Base-by-base conservation (phyloP, 2,888 invertebrate species). In the Xestoiulus laeticollis region DNA sequence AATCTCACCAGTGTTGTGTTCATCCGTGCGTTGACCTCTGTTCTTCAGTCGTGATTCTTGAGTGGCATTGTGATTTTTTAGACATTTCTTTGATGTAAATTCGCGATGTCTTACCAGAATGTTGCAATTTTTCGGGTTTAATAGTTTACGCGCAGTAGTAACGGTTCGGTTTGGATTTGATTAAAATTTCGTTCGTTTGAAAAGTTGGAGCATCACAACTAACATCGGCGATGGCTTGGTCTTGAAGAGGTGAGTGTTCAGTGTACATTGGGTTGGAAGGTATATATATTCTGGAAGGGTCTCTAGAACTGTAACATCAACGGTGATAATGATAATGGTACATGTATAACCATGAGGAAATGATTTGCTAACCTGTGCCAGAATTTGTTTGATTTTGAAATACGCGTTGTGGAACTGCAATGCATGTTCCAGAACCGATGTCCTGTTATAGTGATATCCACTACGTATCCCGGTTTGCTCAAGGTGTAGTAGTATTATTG, bases 1-100 rank as follows among this genome's bases (percentile, higher is more conserved):
- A 30, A 32, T 78, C 78, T 78, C 78, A 78, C 78, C 30, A 32
- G 85, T 85, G 85, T 85, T 85, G 85, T 85, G 44, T 85, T 85
- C 85, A 44, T 85, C 43, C 85, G 85, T 44, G 44, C 85, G 85
- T 85, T 85, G 85, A 85, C 85, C 85, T 44, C 85, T 85, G 78
- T 78, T 78, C 78, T 78, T 30, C 78, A 26, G 78, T 78, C 78
- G 78, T 78, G 78, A 78, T 78, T 78, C 78, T 59, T 78, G 26
- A 78, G 30, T 78, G 78, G 78, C 78, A 78, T 78, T 78, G 78
- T 78, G 78, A 78, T 78, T 78, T 19, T 78, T 78, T 78, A 78
- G 78, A 30, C 78, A 78, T 78, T 26, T 26, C 30, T 78, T 78
- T 78, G 30, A 26, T 10, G 78, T 26, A 32, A n/a, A 30, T 32